Conservation (phyloP, 2,888 invertebrate genomes). For the Tachina fera region DNA sequence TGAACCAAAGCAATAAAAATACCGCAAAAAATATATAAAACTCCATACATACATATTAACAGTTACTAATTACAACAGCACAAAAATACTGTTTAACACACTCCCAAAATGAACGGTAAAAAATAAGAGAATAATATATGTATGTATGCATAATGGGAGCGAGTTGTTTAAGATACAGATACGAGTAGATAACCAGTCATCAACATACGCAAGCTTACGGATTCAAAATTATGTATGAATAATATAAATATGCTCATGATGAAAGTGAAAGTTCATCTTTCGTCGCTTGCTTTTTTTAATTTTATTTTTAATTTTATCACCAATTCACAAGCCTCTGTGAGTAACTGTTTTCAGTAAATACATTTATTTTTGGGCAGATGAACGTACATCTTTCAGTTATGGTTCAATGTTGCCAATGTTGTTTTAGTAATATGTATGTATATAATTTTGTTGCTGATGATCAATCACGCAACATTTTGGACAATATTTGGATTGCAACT, state of each 20-base stretch:
- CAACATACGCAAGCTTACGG: slow-evolving; percentile 8
- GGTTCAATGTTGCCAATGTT: too few species aligned
- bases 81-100: slow-evolving; percentile 14
- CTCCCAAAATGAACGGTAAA: slow-evolving; percentile 1
- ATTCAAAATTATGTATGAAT: slow-evolving; percentile 50
- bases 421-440: neutral
- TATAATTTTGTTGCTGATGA: neutral
- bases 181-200: slow-evolving; percentile 10
- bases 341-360: neutral
- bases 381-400: slow-evolving; percentile 1
- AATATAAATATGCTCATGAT: slow-evolving; percentile 37
- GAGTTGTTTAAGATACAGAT: neutral
- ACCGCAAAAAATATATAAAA: neutral
- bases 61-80: slow-evolving; percentile 15
- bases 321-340: slow-evolving; percentile 40
- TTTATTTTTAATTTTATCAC: slow-evolving; percentile 25
- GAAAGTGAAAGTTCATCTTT: slow-evolving; percentile 71
- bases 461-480: neutral
- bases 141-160: too few species aligned
- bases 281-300: slow-evolving; percentile 17
- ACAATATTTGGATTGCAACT: neutral
- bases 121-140: neutral
- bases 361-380: neutral
- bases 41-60: slow-evolving; percentile 11
- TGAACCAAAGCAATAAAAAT: slow-evolving; percentile 13